Conservation (phyloP, 2,113 vertebrate genomes). For the Heterotilapia buettikoferi region DNA sequence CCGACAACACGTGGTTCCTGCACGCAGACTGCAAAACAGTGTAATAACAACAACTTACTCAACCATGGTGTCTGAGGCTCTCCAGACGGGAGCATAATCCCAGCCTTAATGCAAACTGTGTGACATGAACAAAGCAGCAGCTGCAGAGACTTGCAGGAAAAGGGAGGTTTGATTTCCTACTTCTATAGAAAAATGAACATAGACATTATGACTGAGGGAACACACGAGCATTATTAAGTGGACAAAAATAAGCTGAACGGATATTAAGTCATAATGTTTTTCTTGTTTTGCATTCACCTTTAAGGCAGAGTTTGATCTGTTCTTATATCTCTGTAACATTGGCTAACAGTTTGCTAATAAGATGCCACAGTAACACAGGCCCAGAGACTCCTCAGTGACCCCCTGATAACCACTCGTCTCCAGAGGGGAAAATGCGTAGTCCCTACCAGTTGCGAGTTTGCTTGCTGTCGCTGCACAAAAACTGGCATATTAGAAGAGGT, state of each 20-base stretch:
- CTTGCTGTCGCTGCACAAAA: not conserved
- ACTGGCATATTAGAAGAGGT: not conserved
- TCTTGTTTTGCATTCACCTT: not conserved
- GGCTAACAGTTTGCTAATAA: not conserved
- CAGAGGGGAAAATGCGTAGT: not conserved
- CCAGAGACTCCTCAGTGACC: not conserved
- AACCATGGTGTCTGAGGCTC: not conserved
- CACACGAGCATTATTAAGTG: not conserved
- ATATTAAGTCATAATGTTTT: not conserved
- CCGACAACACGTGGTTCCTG: not conserved
- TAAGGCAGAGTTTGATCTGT: not conserved
- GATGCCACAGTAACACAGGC: fast-evolving
- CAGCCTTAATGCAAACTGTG: not conserved
- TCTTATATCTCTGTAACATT: not conserved
- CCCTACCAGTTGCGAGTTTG: not conserved
- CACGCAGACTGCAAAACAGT: not conserved
- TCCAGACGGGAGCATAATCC: not conserved
- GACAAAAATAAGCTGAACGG: not conserved
- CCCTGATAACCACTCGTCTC: not conserved
- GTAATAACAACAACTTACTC: not conserved
- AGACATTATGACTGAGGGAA: not conserved
- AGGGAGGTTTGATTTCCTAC: not conserved
- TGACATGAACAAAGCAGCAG: not conserved
- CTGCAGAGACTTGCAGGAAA: not conserved
- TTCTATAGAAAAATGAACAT: not conserved